Evolutionary conservation across 2,888 invertebrate species (phyloP), one percentile per base, ranked within the genome.

Genomic region (Apantesis nais): DNA sequence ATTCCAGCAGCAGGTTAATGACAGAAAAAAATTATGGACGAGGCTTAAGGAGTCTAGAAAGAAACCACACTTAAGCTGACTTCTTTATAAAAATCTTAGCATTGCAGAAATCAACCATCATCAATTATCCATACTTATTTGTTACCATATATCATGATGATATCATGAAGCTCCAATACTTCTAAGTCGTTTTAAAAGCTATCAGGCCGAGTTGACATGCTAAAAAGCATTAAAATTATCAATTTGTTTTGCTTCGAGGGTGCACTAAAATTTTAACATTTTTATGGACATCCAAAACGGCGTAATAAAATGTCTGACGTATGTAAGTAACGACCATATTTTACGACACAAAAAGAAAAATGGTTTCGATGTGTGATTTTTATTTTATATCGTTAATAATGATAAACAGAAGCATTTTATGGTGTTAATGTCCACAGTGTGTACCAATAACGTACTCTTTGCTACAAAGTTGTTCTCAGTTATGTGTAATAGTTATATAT

Each of bases 361-460:
- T 39, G 39, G 62, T 63, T 58, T 5, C 55, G 31, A 67, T 66
- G 67, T 72, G 74, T 71, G 68, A 76, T 80, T 80, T 70, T 78
- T 75, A 80, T 80, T 68, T 64, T 48, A 9, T 16, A 48, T 72
- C 77, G 72, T 78, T 77, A 77, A 78, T 72, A 70, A 72, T 70
- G 63, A 37, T 70, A 48, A 22, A 64, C 62, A 65, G 68, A 29
- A 61, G 44, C 29, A 0, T 31, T 55, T 41, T 58, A 52, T 34
- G 41, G n/a, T 39, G 31, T 62, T 25, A 29, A 29, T 31, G 44
- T 63, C 44, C 25, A 1, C 9, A 9, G 31, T 62, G 9, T n/a
- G 25, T 63, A 41, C 41, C 63, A 41, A 31, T 63, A 44, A 63
- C 41, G 29, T 31, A 58, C 58, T 29, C 58, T 16, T 58, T 58